phyloP scores from a whole-genome alignment of 2,888 invertebrate genomes.

The Zootermopsis nevadensis region DNA sequence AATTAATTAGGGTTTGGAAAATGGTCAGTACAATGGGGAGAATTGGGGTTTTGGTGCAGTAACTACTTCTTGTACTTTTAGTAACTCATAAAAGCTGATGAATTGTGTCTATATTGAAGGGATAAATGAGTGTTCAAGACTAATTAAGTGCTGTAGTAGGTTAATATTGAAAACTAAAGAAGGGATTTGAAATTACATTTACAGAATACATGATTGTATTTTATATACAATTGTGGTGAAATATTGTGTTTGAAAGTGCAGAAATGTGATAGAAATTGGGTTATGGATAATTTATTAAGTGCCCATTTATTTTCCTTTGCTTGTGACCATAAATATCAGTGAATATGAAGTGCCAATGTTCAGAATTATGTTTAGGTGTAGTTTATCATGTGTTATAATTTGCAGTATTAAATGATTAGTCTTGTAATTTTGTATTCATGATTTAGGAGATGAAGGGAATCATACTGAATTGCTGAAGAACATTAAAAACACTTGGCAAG shows the following conservation, averaged over 20 bases:
- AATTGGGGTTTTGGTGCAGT: background rate
- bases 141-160: background rate
- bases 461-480: background rate
- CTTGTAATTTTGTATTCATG: background rate
- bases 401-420: background rate
- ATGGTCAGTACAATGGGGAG: slow-evolving; percentile 17
- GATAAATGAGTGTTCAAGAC: slow-evolving; percentile 25
- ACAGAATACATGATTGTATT: too few species aligned
- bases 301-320: too few species aligned
- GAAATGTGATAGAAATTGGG: background rate
- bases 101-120: slow-evolving; percentile 17
- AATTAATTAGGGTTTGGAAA: background rate
- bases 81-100: slow-evolving; percentile 5
- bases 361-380: background rate
- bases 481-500: background rate
- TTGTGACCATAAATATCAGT: too few species aligned
- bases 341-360: too few species aligned
- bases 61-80: slow-evolving; percentile 22
- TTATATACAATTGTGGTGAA: too few species aligned
- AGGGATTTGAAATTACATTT: background rate
- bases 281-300: background rate
- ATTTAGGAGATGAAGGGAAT: background rate
- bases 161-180: background rate
- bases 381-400: background rate
- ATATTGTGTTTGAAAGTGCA: background rate